Percentiles rank a stretch among this genome's conserved stretches.
Conservation (phyloP, 2,888 invertebrate genomes). For the Axea sp. region DNA sequence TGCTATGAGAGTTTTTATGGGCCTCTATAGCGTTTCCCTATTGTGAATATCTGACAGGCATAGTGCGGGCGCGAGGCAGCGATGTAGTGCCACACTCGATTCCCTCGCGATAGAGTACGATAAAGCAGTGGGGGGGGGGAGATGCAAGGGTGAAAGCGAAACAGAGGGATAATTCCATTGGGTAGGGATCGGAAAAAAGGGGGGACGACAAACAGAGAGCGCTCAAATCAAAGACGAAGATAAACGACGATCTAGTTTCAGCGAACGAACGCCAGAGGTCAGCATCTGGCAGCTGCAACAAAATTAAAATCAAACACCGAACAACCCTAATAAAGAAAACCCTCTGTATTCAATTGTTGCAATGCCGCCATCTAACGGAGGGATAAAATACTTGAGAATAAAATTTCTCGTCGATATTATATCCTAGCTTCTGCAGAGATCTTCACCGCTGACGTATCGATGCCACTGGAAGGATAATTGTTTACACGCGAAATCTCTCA, state of each 20-base stretch:
- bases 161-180: constrained; percentile 22
- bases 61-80: constrained; percentile 38
- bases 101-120: constrained; percentile 38
- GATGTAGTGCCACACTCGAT: constrained; percentile 47
- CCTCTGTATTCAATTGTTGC: constrained; percentile 11
- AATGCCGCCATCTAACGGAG: constrained; percentile 47
- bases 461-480: no score
- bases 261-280: constrained; percentile 64
- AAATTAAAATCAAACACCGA: not conserved
- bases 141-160: constrained; percentile 31
- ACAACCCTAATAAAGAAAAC: constrained; percentile 5
- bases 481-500: no score
- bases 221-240: constrained; percentile 1
- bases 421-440: not conserved
- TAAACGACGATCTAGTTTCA: not conserved
- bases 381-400: no score
- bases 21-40: constrained; percentile 69
- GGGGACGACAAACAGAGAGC: constrained; percentile 26
- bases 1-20: constrained; percentile 73
- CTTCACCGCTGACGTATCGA: no score
- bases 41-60: constrained; percentile 65
- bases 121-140: constrained; percentile 8
- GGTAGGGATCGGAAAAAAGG: constrained; percentile 23
- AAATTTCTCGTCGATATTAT: constrained; percentile 19
- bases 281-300: constrained; percentile 66